Conservation (phyloP, 2,113 vertebrate genomes). For the Panurus biarmicus region DNA sequence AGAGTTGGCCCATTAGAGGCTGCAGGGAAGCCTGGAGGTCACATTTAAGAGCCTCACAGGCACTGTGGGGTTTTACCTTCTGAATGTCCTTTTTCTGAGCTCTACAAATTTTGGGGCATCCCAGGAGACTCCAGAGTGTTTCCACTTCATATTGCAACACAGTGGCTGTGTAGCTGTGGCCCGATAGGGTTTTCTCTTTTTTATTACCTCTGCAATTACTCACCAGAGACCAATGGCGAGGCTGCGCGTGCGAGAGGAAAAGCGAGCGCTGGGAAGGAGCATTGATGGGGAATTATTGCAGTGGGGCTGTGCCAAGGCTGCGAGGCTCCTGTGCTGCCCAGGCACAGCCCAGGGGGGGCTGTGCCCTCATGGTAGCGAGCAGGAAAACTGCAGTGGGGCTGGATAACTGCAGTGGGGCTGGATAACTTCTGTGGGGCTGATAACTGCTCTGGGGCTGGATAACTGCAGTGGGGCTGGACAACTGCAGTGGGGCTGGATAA, state of each 20-base stretch:
- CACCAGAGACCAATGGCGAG: not conserved
- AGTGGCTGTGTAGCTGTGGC: not conserved
- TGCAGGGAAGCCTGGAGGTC: not conserved
- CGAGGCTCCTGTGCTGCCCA: not conserved
- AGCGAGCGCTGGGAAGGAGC: not conserved
- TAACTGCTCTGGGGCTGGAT: not conserved
- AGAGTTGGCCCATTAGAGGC: not conserved
- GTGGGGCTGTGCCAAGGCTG: not conserved
- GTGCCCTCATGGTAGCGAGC: fast-evolving
- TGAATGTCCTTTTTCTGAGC: not conserved
- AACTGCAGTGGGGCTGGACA: not conserved
- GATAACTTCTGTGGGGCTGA: too few species aligned
- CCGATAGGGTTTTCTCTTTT: not conserved
- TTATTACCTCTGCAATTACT: not conserved
- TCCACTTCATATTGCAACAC: not conserved
- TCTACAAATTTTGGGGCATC: not conserved
- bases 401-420: too few species aligned
- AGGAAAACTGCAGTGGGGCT: not conserved
- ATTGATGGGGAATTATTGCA: fast-evolving
- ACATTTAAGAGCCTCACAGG: not conserved
- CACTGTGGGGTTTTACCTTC: not conserved
- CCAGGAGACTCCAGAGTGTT: not conserved
- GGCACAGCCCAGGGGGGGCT: not conserved
- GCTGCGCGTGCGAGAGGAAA: fast-evolving
- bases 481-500: not conserved